These are phyloP conservation scores for Leucophenga maculata DNA, from an alignment of 2,888 invertebrate genomes.

Conservation along the genomic window DNA sequence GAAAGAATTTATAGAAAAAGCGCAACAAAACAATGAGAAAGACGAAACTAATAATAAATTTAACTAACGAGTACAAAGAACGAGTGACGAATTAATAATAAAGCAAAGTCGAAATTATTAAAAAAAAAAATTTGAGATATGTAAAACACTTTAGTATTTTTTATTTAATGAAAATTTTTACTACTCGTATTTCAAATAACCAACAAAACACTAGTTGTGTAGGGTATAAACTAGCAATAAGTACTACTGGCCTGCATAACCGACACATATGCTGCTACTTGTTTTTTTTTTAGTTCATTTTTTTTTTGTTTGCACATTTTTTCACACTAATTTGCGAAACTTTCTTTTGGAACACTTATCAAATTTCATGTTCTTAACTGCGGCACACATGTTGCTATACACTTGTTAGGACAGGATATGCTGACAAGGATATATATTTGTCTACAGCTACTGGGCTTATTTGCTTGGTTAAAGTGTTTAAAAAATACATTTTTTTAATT, in stretches of 20 bases:
- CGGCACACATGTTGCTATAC: conserved; percentile 30
- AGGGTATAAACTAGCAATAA: neutral
- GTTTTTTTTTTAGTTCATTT: too few relatives aligned
- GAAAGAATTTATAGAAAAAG: too few relatives aligned
- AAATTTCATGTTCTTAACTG: conserved; percentile 60
- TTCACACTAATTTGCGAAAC: neutral
- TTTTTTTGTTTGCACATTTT: neutral
- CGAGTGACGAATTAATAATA: too few relatives aligned
- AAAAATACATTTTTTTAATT: neutral
- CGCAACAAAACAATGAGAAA: too few relatives aligned
- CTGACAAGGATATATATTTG: neutral
- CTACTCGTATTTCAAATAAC: too few relatives aligned
- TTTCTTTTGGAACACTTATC: conserved; percentile 48
- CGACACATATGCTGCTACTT: neutral
- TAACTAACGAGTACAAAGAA: too few relatives aligned
- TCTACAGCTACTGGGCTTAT: neutral
- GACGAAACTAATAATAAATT: too few relatives aligned
- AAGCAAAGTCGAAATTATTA: too few relatives aligned
- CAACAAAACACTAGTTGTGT: too few relatives aligned
- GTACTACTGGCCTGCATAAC: neutral
- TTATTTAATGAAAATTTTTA: too few relatives aligned
- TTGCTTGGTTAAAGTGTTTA: neutral
- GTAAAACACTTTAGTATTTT: too few relatives aligned
- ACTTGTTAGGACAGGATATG: neutral
- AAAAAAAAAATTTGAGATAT: too few relatives aligned